A percentile compares a stretch with the other conserved stretches of the same genome.
phyloP scores from a whole-genome alignment of 2,797 vertebrate genomes.

The Poecile montanus region DNA sequence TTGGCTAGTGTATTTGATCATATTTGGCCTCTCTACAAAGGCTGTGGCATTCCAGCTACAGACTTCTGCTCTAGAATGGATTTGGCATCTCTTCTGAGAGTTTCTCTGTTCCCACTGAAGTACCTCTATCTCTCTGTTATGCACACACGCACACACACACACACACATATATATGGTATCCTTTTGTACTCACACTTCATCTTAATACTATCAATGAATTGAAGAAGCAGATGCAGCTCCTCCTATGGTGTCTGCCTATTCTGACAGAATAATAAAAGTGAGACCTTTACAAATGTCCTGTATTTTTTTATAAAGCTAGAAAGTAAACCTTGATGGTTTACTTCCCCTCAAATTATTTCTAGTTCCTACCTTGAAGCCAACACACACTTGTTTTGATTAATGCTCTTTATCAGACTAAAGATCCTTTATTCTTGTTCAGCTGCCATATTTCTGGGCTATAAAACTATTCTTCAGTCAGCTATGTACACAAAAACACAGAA shows the following conservation, averaged over 20 bases:
- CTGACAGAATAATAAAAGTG: neutral
- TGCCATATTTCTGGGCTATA: neutral
- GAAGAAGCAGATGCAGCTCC: neutral
- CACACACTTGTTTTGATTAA: neutral
- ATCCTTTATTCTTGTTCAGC: neutral
- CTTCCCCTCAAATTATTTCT: conserved; percentile 9
- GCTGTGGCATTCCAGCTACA: neutral
- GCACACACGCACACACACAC: neutral
- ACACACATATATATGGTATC: neutral
- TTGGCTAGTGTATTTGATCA: neutral
- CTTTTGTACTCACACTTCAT: neutral
- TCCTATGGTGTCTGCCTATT: neutral
- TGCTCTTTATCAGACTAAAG: neutral
- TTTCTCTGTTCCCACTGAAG: neutral
- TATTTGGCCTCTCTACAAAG: neutral
- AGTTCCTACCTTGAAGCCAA: neutral
- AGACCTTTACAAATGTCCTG: neutral
- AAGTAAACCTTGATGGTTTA: conserved; percentile 19
- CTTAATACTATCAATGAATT: neutral
- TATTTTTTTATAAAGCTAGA: neutral
- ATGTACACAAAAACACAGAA: neutral
- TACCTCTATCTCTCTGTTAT: neutral
- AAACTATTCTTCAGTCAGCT: neutral
- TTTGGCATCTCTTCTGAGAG: neutral
- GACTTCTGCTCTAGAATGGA: neutral